Conservation (phyloP, 2,113 vertebrate genomes). For the Heterocephalus glaber region DNA sequence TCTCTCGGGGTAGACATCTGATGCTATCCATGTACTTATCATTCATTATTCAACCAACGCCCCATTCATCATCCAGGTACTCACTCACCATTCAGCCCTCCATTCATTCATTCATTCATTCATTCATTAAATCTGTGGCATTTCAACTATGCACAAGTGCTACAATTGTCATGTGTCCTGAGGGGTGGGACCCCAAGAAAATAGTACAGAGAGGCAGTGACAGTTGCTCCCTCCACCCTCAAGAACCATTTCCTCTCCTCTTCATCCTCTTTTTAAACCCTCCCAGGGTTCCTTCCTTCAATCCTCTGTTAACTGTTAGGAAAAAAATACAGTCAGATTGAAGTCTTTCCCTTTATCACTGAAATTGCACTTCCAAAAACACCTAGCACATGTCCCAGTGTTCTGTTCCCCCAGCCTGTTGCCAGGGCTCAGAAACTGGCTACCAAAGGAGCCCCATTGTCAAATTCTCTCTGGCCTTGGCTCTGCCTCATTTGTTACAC, state of each 20-base stretch:
- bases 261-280: background rate
- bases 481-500: background rate
- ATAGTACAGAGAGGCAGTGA: background rate
- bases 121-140: background rate
- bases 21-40: too few relatives aligned
- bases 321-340: background rate
- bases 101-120: background rate
- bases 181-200: background rate
- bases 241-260: background rate
- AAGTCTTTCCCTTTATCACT: background rate
- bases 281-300: background rate
- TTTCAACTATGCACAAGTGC: fast-evolving
- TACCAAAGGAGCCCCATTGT: background rate
- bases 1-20: background rate
- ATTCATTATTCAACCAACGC: background rate
- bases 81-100: too few relatives aligned
- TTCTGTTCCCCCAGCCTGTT: background rate
- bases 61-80: too few relatives aligned
- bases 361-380: background rate
- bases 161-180: background rate
- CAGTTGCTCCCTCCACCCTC: background rate
- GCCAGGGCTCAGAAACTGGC: background rate
- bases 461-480: background rate
- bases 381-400: background rate
- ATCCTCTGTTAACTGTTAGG: background rate